Base-by-base conservation (phyloP, 2,888 invertebrate species). In the Agrotis puta region DNA sequence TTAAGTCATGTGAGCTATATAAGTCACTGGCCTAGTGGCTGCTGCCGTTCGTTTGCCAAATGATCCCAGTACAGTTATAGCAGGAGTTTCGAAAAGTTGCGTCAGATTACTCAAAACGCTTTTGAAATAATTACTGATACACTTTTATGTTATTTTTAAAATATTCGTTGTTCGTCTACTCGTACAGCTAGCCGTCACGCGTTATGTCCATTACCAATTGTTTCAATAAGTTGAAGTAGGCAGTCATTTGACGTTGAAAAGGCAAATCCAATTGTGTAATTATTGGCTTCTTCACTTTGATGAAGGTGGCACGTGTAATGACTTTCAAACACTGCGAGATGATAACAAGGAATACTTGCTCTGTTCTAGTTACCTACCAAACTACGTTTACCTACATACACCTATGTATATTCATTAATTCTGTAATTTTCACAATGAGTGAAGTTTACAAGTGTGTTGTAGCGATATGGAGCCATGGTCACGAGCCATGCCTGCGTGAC, bases 401-500 rank as follows among this genome's bases (percentile, higher is more conserved):
- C 22, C 22, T 61, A 56, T 39, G 22, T 51, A 51, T 4, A 22
- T 53, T 24, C 22, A 22, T 22, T 51, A 45, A 47, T 48, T 73
- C 45, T 61, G 57, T 24, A 22, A 68, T 78, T 82, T 82, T 83
- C 77, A 74, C 71, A 74, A 79, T 79, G 79, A 80, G 79, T 81
- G 70, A 79, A 75, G 80, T 82, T 39, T 20, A 56, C 33, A 33
- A 56, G 56, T 56, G 33, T 56, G 39, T 56, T 56, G 78, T 81
- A 82, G 83, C 73, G 80, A 78, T 82, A 83, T 76, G 74, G 78
- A 84, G 54, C 67, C 74, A 79, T 78, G 78, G 89, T 89, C 90
- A 91, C 89, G 88, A 88, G 89, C 82, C 84, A 78, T 87, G 85
- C 81, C 81, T 84, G 85, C 88, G 84, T 85, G 87, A 87, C 82